Conservation (phyloP, 1,140 invertebrate species). For the Frieseomelitta varia region DNA sequence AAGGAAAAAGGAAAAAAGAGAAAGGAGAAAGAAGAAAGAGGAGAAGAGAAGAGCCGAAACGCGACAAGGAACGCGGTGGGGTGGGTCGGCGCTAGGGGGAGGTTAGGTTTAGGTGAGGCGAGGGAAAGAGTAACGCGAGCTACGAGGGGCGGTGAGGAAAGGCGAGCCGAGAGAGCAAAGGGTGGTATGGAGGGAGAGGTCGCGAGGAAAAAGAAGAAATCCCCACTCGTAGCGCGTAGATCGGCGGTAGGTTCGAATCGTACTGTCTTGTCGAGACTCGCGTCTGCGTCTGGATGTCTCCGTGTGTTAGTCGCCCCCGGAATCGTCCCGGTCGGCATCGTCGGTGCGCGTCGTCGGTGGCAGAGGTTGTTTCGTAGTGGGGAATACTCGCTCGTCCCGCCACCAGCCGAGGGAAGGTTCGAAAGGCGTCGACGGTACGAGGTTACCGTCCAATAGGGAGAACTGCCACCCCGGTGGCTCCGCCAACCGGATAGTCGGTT, state of each 20-base stretch:
- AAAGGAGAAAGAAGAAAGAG: conserved; percentile 10
- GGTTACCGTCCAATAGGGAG: conserved; percentile 61
- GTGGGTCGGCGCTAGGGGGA: conserved; percentile 24
- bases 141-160: conserved; percentile 32
- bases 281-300: conserved; percentile 71
- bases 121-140: conserved; percentile 15
- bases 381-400: conserved; percentile 57
- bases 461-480: conserved; percentile 64
- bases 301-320: conserved; percentile 68
- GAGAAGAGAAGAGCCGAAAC: conserved; percentile 30
- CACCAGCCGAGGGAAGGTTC: conserved; percentile 65
- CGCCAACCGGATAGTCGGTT: conserved; percentile 71
- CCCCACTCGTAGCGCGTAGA: conserved; percentile 68
- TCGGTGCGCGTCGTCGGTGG: conserved; percentile 63
- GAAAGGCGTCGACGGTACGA: conserved; percentile 67
- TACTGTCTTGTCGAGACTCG: conserved; percentile 74
- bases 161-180: conserved; percentile 36
- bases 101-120: conserved; percentile 47
- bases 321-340: conserved; percentile 64
- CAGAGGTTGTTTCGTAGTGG: conserved; percentile 63
- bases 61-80: conserved; percentile 49
- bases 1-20: conserved; percentile 19
- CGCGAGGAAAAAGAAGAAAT: conserved; percentile 80
- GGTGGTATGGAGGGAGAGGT: conserved; percentile 70
- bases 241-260: conserved; percentile 73